Evolutionary conservation across 1,140 invertebrate species (phyloP), one percentile per base, ranked within the genome.

Genomic region (Hylyphantes graminicola): DNA sequence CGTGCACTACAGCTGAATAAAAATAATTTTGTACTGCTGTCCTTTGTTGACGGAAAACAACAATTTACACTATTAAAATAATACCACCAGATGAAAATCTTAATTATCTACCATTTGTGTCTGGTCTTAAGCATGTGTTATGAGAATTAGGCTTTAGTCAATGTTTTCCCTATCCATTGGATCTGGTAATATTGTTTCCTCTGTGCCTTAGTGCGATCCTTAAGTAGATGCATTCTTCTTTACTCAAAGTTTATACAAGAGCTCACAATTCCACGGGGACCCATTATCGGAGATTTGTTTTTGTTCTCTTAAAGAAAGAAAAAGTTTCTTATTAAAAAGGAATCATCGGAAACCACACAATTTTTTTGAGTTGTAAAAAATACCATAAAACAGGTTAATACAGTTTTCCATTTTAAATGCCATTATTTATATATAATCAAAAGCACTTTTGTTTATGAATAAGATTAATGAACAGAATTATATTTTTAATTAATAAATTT

Each of bases 161-260:
- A 77, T 84, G 82, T 84, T 76, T 84, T 63, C 82, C 82, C 82
- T 48, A 67, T 54, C 48, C 55, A 72, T 75, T 77, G 65, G 55
- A 76, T 84, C 73, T 76, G 73, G 72, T 75, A 75, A 77, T 84
- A 84, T 84, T 84, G 82, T 84, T 84, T 84, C 82, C 82, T 84
- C 65, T 84, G 82, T 84, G 82, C 82, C 82, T 84, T 84, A 84
- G 82, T 84, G 82, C 53, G 48, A 84, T 76, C 82, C 82, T 84
- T 76, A 65, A n/a, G 61, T 84, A 84, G 82, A 61, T 84, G 61
- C 74, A 70, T 68, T 84, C 72, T 84, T 67, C 48, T 76, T 84
- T 84, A 84, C 82, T 84, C 82, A 76, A 77, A 77, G 74, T 76
- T 82, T 82, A 82, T 84, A 67, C 53, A 51, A 59, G 82, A 84